Evolutionary conservation across 2,113 vertebrate species (phyloP), one percentile per base, ranked within the genome.

Genomic region (Syngnathus scovelli): DNA sequence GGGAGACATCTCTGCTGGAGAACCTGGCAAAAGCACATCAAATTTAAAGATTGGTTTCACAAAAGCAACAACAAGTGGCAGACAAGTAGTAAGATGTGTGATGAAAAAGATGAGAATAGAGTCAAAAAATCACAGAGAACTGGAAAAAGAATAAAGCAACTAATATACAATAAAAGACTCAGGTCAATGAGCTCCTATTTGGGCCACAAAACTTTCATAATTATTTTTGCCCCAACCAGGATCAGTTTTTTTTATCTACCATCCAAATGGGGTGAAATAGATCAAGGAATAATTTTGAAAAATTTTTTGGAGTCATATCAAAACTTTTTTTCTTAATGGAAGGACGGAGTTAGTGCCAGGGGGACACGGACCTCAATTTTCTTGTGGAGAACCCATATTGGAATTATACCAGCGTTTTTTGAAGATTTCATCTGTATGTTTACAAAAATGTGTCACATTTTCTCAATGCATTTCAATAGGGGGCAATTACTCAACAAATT

Each of bases 1-100:
- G 64, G 96, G 96, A 84, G 96, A 99, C 41, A 99, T 88, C 86
- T 99, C 95, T 68, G 96, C 94, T 67, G 96, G 96, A 88, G 96
- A 99, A 89, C 96, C 96, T 99, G 85, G 83, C 66, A 60, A 63
- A 70, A 21, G 77, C 65, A 66, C 46, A 74, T 6, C 1, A 69
- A 37, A 46, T 69, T 12, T 62, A 38, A 10, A 18, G 33, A 43
- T 5, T 7, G 8, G 38, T 58, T 62, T 9, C 39, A 68, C 36
- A 68, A 37, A 63, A 12, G 19, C 52, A 37, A 54, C 10, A 23
- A 72, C 0, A 48, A 6, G 18, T 2, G 65, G 33, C 8, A 61
- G 49, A 36, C 19, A 5, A 41, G 44, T 52, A 64, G 16, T 67
- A 55, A 64, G 21, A 61, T 27, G 13, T 44, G 18, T 23, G 15